Base-by-base conservation (phyloP, 1,140 invertebrate species). In the Cylas formicarius region DNA sequence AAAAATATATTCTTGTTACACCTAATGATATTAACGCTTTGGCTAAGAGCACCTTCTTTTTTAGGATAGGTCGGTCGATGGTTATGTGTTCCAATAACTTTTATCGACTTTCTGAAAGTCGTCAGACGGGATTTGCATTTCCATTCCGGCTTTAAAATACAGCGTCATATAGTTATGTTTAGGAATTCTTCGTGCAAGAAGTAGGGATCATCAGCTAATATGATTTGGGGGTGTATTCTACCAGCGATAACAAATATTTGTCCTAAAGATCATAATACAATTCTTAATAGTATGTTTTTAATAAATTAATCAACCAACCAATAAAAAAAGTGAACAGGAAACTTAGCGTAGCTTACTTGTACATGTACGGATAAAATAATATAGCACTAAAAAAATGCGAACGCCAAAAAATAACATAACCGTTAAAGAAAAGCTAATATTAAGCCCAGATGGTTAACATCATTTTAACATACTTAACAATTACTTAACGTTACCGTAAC, bases 141-240 rank as follows among this genome's bases (percentile, higher is more conserved):
- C 7, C 23, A 40, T 32, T 46, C 53, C 5, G 34, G 26, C 29
- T 57, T 54, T 9, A 45, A 37, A 9, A n/a, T 19, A 31, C 50
- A 52, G 6, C 44, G 41, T 46, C 50, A 52, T 37, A 36, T 52
- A 7, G 50, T 52, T 33, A 32, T 33, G n/a, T 36, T 32, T 10
- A 44, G 20, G n/a, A 28, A 22, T 48, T 50, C 52, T n/a, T 43
- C 50, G 29, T 52, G 47, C 9, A 56, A 37, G n/a, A 44, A 37
- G 34, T 44, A 59, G 14, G 45, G 28, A 40, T 59, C 38, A 13
- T 38, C 24, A 7, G 53, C 47, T 21, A 57, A 18, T 18, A 57
- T 47, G 7, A 56, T 48, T 47, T 57, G 52, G 10, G 52, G 52
- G 27, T 54, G 31, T 42, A 55, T 57, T 35, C 24, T 50, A 8